These are phyloP conservation scores for Heterochromis multidens DNA, from an alignment of 2,113 vertebrate genomes.

Conservation along the genomic window DNA sequence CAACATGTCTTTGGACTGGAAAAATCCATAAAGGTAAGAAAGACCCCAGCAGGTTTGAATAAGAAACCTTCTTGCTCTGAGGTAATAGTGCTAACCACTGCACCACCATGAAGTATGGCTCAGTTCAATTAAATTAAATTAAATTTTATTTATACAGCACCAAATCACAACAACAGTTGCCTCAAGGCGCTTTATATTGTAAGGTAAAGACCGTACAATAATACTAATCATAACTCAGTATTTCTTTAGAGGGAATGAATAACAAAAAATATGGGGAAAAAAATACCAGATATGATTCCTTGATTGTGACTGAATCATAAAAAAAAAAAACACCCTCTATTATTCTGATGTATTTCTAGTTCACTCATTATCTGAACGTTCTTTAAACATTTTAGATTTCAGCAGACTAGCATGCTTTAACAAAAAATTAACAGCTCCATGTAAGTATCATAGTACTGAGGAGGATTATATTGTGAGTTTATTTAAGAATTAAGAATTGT, in stretches of 20 bases:
- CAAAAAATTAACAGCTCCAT: too few relatives aligned
- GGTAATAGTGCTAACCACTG: neutral
- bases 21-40: neutral
- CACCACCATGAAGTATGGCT: neutral
- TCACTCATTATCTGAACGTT: fast-evolving
- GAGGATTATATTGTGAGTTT: neutral
- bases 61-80: neutral
- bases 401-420: neutral
- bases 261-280: neutral
- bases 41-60: fast-evolving
- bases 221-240: neutral
- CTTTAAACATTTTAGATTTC: neutral
- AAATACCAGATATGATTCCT: neutral
- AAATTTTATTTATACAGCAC: too few relatives aligned
- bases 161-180: too few relatives aligned
- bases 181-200: too few relatives aligned
- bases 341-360: neutral
- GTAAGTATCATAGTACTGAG: neutral
- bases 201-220: too few relatives aligned
- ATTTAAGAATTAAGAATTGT: neutral
- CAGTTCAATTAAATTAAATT: too few relatives aligned
- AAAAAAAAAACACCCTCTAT: fast-evolving
- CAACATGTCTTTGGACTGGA: neutral
- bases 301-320: neutral
- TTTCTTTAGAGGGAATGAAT: neutral